Percentiles rank a stretch among this genome's conserved stretches.
Conservation (phyloP, 2,113 vertebrate genomes). For the Axis porcinus region DNA sequence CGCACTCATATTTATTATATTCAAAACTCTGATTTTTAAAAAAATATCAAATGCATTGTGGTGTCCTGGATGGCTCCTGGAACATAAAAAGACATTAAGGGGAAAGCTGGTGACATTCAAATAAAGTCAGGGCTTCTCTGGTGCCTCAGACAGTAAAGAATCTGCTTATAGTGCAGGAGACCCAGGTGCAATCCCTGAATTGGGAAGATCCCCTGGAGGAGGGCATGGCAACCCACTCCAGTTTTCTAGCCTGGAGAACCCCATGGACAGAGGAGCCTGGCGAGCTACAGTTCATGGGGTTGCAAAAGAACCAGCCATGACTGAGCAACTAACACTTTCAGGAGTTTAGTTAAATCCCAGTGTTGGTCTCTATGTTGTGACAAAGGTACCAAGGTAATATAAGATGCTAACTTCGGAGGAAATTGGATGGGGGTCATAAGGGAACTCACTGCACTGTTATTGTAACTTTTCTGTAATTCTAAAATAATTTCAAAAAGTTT, state of each 20-base stretch:
- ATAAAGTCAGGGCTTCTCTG: not conserved
- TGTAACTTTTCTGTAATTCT: not conserved
- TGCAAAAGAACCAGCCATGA: not conserved
- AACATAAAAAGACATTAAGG: not conserved
- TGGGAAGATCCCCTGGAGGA: not conserved
- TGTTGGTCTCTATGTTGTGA: not conserved
- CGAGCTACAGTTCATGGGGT: not conserved
- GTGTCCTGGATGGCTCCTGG: not conserved
- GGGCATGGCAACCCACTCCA: not conserved
- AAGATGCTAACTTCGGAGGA: not conserved
- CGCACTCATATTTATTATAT: not conserved
- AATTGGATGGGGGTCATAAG: fast-evolving
- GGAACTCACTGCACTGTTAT: not conserved
- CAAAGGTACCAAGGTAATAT: fast-evolving
- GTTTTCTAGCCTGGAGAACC: not conserved
- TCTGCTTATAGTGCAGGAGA: not conserved
- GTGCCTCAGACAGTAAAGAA: not conserved
- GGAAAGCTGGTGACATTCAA: not conserved
- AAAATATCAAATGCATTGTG: not conserved
- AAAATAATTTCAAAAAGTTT: not conserved
- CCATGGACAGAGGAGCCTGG: not conserved
- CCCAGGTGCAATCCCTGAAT: not conserved
- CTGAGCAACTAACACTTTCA: not conserved
- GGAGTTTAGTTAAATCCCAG: not conserved
- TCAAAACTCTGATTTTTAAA: not conserved